These are phyloP conservation scores for Drosophila bifasciata DNA, from an alignment of 1,140 invertebrate genomes.

Conservation along the genomic window DNA sequence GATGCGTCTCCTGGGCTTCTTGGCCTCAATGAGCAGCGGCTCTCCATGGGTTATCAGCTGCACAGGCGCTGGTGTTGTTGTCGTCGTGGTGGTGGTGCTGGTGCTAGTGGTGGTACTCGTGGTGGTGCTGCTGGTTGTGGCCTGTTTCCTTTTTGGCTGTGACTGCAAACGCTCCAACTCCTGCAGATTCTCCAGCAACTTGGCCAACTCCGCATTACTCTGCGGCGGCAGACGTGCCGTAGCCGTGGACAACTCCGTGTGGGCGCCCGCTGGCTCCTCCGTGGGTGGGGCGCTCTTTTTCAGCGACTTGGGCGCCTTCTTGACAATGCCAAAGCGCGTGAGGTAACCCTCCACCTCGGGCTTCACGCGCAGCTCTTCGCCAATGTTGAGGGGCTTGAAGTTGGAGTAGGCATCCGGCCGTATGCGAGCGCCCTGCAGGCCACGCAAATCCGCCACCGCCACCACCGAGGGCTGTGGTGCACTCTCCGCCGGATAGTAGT, in stretches of 20 bases:
- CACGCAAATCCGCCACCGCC: conserved; percentile 67
- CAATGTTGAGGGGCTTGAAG: conserved; percentile 80
- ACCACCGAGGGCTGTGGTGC: conserved; percentile 67
- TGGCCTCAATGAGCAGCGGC: conserved; percentile 72
- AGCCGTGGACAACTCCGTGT: conserved; percentile 65
- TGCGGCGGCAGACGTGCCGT: conserved; percentile 52
- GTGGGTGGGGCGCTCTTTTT: conserved; percentile 61
- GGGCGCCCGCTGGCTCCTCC: conserved; percentile 58
- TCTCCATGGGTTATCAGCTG: conserved; percentile 75
- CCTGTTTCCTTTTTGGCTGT: conserved; percentile 43
- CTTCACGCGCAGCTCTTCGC: conserved; percentile 76
- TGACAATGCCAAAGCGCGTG: conserved; percentile 79
- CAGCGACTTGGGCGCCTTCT: conserved; percentile 67
- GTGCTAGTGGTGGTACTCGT: conserved; percentile 11
- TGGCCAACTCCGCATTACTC: conserved; percentile 62
- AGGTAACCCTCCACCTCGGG: conserved; percentile 81
- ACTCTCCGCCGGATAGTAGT: conserved; percentile 77
- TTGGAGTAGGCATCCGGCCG: conserved; percentile 75
- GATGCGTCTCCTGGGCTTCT: conserved; percentile 72
- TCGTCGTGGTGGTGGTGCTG: conserved; percentile 26
- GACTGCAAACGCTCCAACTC: conserved; percentile 83
- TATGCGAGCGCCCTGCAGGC: conserved; percentile 65
- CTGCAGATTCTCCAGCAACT: conserved; percentile 73
- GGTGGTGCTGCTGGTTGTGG: conserved; percentile 24
- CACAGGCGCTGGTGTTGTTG: conserved; percentile 35